A percentile compares a stretch with the other conserved stretches of the same genome.
These are phyloP conservation scores for Girardinus metallicus DNA, from an alignment of 2,797 vertebrate genomes.

Conservation along the genomic window DNA sequence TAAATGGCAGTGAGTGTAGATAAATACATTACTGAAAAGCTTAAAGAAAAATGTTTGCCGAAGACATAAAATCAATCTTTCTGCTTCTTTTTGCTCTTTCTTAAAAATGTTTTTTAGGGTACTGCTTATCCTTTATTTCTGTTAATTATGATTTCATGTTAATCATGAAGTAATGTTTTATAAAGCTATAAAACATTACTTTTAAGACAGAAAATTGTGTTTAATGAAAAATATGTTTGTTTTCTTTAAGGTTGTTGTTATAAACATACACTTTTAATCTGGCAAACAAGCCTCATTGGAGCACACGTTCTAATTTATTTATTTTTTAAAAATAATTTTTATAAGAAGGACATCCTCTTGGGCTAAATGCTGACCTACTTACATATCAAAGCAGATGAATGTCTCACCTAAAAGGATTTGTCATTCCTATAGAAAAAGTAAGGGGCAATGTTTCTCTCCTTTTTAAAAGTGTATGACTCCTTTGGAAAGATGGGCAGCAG, in stretches of 20 bases:
- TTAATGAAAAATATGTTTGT: not conserved
- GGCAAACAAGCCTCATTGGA: not conserved
- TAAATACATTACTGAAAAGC: not conserved
- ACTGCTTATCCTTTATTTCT: not conserved
- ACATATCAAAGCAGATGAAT: not conserved
- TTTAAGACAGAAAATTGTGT: not conserved
- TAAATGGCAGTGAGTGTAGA: not conserved
- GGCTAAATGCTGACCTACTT: not conserved
- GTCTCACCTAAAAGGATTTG: not conserved
- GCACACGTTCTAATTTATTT: not conserved
- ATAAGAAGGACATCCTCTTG: not conserved
- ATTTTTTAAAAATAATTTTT: no score
- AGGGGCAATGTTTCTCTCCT: not conserved
- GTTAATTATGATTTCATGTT: not conserved
- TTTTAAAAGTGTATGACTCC: conserved; percentile 85
- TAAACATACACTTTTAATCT: not conserved
- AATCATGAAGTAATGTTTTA: no score
- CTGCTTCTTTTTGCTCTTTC: not conserved
- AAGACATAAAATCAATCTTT: no score
- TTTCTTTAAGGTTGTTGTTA: not conserved
- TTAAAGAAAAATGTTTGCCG: not conserved
- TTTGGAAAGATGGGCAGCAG: conserved; percentile 86
- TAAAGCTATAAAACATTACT: not conserved
- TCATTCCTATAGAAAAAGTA: not conserved
- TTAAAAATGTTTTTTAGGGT: not conserved